A percentile compares a stretch with the other conserved stretches of the same genome.
phyloP scores from a whole-genome alignment of 1,140 invertebrate species.

The Phenacoccus solenopsis region DNA sequence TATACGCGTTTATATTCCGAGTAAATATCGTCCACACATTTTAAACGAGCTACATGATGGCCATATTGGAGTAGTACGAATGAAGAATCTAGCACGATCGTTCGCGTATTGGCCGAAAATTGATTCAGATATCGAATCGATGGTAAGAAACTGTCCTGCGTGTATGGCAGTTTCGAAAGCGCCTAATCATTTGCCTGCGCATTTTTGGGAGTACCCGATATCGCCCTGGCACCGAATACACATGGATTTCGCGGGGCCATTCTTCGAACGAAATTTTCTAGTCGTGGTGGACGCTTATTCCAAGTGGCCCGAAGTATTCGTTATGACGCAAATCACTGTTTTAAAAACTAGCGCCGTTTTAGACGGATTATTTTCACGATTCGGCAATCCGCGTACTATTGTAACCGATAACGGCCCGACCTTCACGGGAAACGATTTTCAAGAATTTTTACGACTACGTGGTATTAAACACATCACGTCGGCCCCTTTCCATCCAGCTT shows the following conservation, averaged over 20 bases:
- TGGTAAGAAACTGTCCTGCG: too few species aligned
- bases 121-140: too few species aligned
- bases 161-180: too few species aligned
- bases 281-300: conserved; percentile 33
- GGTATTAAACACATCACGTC: conserved; percentile 25
- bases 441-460: conserved; percentile 24
- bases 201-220: too few species aligned
- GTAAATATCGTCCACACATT: too few species aligned
- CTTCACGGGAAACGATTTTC: conserved; percentile 27
- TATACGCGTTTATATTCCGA: too few species aligned
- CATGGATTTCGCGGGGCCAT: conserved; percentile 34
- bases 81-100: too few species aligned
- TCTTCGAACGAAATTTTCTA: conserved; percentile 27
- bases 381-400: conserved; percentile 26
- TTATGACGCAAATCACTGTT: conserved; percentile 18
- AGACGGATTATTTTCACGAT: conserved; percentile 24
- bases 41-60: too few species aligned
- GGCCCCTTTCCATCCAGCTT: conserved; percentile 25
- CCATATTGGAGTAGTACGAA: too few species aligned
- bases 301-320: conserved; percentile 29
- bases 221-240: conserved; percentile 33
- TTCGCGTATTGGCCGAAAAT: too few species aligned
- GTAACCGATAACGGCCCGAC: conserved; percentile 29
- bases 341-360: conserved; percentile 19
- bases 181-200: too few species aligned